Evolutionary conservation across 2,797 vertebrate genomes (phyloP).

Genomic region (Peromyscus eremicus): DNA sequence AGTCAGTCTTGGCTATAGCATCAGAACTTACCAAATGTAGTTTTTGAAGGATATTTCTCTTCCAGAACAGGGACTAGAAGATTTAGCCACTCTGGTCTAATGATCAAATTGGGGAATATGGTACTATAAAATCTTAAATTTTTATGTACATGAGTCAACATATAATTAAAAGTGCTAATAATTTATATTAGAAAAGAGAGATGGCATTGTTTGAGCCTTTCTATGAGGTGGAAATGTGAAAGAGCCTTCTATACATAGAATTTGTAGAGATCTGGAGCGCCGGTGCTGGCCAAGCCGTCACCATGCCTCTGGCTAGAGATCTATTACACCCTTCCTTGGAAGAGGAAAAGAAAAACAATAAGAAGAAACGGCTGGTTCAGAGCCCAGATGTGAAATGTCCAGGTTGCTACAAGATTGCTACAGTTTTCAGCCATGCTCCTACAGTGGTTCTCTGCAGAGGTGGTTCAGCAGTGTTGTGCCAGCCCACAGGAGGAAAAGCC

Average conservation of each 20-base stretch:
- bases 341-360: too few species aligned
- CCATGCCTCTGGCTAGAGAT: too few species aligned
- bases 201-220: slow-evolving; percentile 38
- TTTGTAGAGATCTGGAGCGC: not conserved
- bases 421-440: too few species aligned
- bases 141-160: not conserved
- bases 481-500: too few species aligned
- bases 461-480: too few species aligned
- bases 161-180: not conserved
- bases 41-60: slow-evolving; percentile 16
- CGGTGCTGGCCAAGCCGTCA: too few species aligned
- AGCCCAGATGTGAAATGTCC: too few species aligned
- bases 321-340: too few species aligned
- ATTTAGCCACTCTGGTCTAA: not conserved
- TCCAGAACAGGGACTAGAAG: not conserved
- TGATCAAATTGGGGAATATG: slow-evolving; percentile 30
- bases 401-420: too few species aligned
- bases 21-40: not conserved
- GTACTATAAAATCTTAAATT: slow-evolving; percentile 34
- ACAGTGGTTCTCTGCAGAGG: too few species aligned
- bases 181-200: slow-evolving; percentile 29
- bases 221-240: not conserved
- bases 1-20: not conserved
- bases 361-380: too few species aligned
- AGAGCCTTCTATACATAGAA: not conserved